phyloP scores from a whole-genome alignment of 2,113 vertebrate genomes.

The Rhabdomys dilectus region DNA sequence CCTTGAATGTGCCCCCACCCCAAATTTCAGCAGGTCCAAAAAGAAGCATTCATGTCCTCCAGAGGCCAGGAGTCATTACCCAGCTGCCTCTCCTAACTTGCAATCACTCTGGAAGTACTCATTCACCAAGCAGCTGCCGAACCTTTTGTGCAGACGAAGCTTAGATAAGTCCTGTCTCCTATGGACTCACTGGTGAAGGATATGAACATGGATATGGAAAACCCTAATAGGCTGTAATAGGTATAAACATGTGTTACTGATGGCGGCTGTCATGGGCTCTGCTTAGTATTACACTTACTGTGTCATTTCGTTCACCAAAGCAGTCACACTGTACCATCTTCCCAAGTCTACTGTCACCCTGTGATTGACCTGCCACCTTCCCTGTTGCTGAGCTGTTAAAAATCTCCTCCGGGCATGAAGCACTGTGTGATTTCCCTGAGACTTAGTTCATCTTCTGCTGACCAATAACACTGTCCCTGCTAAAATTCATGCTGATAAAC shows the following conservation, averaged over 20 bases:
- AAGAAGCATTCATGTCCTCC: neutral
- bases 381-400: neutral
- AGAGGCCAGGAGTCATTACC: neutral
- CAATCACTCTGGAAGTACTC: neutral
- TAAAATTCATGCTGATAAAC: neutral
- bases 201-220: neutral
- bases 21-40: neutral
- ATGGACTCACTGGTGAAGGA: neutral
- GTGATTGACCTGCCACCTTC: neutral
- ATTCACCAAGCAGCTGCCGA: neutral
- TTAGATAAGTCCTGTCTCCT: neutral
- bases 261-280: neutral
- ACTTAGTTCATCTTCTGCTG: neutral
- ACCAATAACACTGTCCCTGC: neutral
- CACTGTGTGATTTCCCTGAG: neutral
- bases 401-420: neutral
- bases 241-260: neutral
- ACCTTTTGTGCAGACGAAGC: neutral
- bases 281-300: neutral
- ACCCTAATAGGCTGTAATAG: neutral
- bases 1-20: neutral
- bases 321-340: neutral
- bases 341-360: neutral
- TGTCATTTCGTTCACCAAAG: accelerated
- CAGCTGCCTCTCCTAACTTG: neutral